Percentiles rank a stretch among this genome's conserved stretches.
These are phyloP conservation scores for Mastomys coucha DNA, from an alignment of 2,113 vertebrate genomes.

Conservation along the genomic window DNA sequence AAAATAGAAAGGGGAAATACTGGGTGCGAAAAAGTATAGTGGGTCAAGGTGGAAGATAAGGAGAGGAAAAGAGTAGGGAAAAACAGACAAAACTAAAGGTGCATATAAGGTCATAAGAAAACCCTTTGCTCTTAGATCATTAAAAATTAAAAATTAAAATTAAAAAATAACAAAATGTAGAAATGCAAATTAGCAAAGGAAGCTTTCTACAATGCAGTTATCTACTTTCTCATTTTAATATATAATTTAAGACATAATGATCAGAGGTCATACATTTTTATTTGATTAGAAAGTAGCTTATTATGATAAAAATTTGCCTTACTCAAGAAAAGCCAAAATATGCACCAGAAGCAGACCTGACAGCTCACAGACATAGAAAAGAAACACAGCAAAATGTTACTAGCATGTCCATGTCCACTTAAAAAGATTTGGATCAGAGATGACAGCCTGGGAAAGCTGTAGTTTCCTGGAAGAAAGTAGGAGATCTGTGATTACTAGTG, in stretches of 20 bases:
- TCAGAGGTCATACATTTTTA: conserved; percentile 26
- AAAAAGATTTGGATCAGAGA: neutral
- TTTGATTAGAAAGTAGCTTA: conserved; percentile 42
- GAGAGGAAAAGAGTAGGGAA: too few relatives aligned
- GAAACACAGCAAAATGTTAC: neutral
- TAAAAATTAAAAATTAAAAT: neutral
- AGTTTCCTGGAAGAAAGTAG: neutral
- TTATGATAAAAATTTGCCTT: conserved; percentile 5
- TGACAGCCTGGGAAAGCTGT: neutral
- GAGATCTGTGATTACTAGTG: neutral
- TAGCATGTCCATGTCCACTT: neutral
- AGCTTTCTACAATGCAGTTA: conserved; percentile 13
- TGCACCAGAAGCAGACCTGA: neutral
- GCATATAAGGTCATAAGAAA: neutral
- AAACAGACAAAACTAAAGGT: neutral
- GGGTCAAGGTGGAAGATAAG: neutral
- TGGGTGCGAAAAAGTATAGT: neutral
- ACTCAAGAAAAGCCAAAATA: neutral
- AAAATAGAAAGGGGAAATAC: neutral
- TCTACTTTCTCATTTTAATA: neutral
- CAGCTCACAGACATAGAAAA: neutral
- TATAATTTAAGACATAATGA: neutral
- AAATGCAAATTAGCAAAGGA: neutral
- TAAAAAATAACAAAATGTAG: neutral
- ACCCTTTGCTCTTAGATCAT: neutral